Evolutionary conservation across 2,113 vertebrate species (phyloP).

Genomic region (Rhynchomys soricoides): DNA sequence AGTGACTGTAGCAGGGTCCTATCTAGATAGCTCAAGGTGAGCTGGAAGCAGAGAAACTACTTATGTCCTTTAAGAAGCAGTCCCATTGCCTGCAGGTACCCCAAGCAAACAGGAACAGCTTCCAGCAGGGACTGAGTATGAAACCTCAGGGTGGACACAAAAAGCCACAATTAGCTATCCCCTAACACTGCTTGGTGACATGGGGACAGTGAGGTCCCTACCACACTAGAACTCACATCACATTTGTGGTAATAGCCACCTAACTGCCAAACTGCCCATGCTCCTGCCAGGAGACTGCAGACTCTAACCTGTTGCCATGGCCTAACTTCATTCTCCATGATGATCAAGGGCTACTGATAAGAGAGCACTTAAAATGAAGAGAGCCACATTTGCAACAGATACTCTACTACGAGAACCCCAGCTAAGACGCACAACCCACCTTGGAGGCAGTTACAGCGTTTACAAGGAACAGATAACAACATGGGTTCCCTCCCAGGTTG

Average conservation of each 20-base stretch:
- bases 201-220: not conserved
- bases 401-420: not conserved
- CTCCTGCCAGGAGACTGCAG: slow-evolving; percentile 42
- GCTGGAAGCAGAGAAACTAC: not conserved
- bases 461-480: not conserved
- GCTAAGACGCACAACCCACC: slow-evolving; percentile 28
- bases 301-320: slow-evolving; percentile 65
- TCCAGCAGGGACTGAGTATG: not conserved
- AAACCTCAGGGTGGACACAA: not conserved
- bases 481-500: slow-evolving; percentile 14
- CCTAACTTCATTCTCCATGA: slow-evolving; percentile 21
- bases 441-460: slow-evolving; percentile 36
- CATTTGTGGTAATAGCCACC: not conserved
- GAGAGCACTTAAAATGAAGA: not conserved
- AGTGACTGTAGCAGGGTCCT: not conserved
- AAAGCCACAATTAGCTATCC: not conserved
- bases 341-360: slow-evolving; percentile 17
- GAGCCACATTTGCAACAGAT: slow-evolving; percentile 11
- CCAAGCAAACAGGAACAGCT: slow-evolving; percentile 11
- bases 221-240: not conserved
- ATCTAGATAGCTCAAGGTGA: slow-evolving; percentile 31
- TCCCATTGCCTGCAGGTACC: not conserved
- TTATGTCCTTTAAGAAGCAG: not conserved
- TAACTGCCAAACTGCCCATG: not conserved
- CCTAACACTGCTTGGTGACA: not conserved